Conservation (phyloP, 2,888 invertebrate genomes). For the Mesopsocus fuscifrons region DNA sequence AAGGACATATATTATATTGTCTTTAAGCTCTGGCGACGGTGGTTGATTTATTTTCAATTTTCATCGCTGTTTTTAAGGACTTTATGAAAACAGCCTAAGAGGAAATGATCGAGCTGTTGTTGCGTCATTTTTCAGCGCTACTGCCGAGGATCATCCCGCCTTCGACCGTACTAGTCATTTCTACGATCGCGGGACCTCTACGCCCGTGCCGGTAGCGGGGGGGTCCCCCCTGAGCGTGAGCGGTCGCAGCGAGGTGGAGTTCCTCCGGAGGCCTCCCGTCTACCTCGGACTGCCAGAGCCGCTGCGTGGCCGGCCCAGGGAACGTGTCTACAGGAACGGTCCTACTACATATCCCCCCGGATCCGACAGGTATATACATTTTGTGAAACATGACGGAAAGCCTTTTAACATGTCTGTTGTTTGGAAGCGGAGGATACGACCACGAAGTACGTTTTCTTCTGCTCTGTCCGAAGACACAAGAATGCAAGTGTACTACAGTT, state of each 20-base stretch:
- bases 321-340: conserved; percentile 28
- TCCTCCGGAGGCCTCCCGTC: conserved; percentile 20
- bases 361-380: conserved; percentile 20
- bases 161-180: conserved; percentile 32
- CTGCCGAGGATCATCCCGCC: conserved; percentile 31
- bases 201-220: conserved; percentile 18
- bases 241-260: conserved; percentile 16
- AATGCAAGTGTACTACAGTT: too few species aligned
- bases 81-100: too few species aligned
- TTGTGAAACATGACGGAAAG: too few species aligned
- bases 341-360: conserved; percentile 25
- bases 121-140: conserved; percentile 14
- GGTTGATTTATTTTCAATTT: too few species aligned
- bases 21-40: too few species aligned
- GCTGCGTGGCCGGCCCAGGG: conserved; percentile 26
- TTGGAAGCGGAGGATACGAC: too few species aligned
- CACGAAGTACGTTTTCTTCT: too few species aligned
- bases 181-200: conserved; percentile 27
- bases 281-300: conserved; percentile 20
- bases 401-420: too few species aligned
- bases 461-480: too few species aligned
- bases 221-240: conserved; percentile 14
- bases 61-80: too few species aligned
- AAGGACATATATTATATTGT: too few species aligned
- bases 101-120: too few species aligned